A percentile compares a stretch with the other conserved stretches of the same genome.
Conservation (phyloP, 2,113 vertebrate species). For the Corythoichthys haematopterus region DNA sequence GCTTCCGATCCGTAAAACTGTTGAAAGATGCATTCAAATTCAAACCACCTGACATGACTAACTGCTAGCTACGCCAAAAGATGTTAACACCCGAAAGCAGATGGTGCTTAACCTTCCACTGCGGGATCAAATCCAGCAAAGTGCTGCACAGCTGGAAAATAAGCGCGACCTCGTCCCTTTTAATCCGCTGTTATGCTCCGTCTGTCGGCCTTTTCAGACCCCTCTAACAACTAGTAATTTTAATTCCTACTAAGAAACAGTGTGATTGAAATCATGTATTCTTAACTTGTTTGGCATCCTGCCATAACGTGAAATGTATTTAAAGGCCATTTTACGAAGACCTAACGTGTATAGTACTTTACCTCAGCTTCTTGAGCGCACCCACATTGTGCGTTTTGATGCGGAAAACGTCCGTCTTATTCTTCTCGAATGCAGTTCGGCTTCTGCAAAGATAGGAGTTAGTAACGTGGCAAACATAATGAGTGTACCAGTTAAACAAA, state of each 20-base stretch:
- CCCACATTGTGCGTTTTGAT: slow-evolving; percentile 96
- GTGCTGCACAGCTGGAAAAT: slow-evolving; percentile 28
- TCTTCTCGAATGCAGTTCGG: slow-evolving; percentile 90
- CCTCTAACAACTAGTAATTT: neutral
- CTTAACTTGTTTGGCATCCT: neutral
- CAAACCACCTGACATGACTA: slow-evolving; percentile 6
- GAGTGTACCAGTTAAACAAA: neutral
- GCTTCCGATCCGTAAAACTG: neutral
- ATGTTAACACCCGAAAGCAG: slow-evolving; percentile 35
- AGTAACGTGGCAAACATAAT: neutral
- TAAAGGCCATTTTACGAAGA: too few species aligned
- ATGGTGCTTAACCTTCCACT: slow-evolving; percentile 41
- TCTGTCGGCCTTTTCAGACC: neutral
- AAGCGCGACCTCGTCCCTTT: slow-evolving; percentile 13
- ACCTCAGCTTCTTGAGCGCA: slow-evolving; percentile 92
- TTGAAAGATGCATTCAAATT: neutral
- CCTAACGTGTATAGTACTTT: slow-evolving; percentile 7
- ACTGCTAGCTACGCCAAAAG: slow-evolving; percentile 23
- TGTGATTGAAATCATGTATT: neutral
- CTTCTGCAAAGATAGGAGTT: slow-evolving; percentile 74
- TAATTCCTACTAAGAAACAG: neutral
- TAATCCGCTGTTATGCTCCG: slow-evolving; percentile 21
- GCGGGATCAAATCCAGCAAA: slow-evolving; percentile 33
- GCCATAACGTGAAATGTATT: too few species aligned
- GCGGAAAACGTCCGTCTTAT: slow-evolving; percentile 92